Percentiles rank a stretch among this genome's conserved stretches.
These are phyloP conservation scores for Alca torda DNA, from an alignment of 2,797 vertebrate species.

Conservation along the genomic window DNA sequence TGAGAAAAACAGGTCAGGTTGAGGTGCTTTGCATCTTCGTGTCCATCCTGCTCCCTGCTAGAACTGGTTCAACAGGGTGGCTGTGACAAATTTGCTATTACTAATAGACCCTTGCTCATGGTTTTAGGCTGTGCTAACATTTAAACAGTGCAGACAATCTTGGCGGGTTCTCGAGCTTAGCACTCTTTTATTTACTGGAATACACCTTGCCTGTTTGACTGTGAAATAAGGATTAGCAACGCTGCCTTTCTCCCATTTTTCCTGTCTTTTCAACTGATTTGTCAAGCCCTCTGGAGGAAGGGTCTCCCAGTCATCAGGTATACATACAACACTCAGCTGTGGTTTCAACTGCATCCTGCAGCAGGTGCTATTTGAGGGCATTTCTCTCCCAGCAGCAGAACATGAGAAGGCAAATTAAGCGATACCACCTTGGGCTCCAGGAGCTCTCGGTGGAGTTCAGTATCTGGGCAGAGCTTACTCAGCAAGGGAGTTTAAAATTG, in stretches of 20 bases:
- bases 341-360: not conserved
- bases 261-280: not conserved
- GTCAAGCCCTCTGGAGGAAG: not conserved
- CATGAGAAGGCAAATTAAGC: not conserved
- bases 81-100: not conserved
- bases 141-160: not conserved
- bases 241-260: not conserved
- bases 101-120: not conserved
- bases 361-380: constrained; percentile 21
- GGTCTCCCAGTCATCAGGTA: not conserved
- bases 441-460: not conserved
- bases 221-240: not conserved
- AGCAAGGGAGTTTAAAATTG: constrained; percentile 50
- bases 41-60: not conserved
- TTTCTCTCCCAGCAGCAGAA: not conserved
- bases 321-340: not conserved
- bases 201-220: not conserved
- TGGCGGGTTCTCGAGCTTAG: not conserved
- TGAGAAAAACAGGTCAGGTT: not conserved
- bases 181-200: not conserved
- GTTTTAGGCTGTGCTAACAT: too few relatives aligned
- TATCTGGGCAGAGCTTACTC: constrained; percentile 24
- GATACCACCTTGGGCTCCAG: constrained; percentile 5
- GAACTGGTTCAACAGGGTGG: not conserved
- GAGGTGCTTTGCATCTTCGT: not conserved